Percentiles rank a stretch among this genome's conserved stretches.
Evolutionary conservation across 2,797 vertebrate species (phyloP).

Genomic region (Knipowitschia caucasica): DNA sequence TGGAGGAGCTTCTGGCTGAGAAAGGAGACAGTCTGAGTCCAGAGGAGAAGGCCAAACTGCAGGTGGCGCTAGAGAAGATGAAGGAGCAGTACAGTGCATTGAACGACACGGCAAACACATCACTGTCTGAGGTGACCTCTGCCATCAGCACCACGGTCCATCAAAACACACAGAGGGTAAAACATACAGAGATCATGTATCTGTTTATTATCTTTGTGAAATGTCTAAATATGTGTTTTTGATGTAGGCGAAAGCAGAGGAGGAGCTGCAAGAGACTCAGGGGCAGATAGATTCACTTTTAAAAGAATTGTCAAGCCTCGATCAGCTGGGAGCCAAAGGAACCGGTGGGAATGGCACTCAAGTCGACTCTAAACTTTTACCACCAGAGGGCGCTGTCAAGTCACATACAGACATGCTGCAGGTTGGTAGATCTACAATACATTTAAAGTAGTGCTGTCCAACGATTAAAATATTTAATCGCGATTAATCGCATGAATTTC

Average conservation of each 20-base stretch:
- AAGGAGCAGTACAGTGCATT: constrained; percentile 84
- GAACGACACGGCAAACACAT: constrained; percentile 73
- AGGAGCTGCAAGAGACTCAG: constrained; percentile 87
- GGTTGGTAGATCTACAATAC: too few relatives aligned
- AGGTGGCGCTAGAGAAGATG: constrained; percentile 73
- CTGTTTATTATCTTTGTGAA: background rate
- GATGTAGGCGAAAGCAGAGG: constrained; percentile 85
- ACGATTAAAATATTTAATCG: too few relatives aligned
- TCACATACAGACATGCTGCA: constrained; percentile 82
- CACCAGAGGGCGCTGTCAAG: constrained; percentile 71
- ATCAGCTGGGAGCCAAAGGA: constrained; percentile 28
- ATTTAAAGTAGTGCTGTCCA: too few relatives aligned
- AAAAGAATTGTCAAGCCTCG: constrained; percentile 59
- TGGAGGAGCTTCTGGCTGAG: constrained; percentile 86
- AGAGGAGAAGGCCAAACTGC: constrained; percentile 76
- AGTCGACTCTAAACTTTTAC: constrained; percentile 27
- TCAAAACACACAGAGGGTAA: constrained; percentile 92
- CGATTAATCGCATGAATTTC: too few relatives aligned
- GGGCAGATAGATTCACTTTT: constrained; percentile 85
- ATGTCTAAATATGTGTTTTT: background rate
- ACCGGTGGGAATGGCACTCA: background rate
- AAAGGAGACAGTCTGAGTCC: constrained; percentile 66
- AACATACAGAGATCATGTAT: background rate
- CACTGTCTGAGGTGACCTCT: constrained; percentile 81
- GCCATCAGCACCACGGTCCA: constrained; percentile 84